Base-by-base conservation (phyloP, 2,888 invertebrate species). In the Eristalis tenax region DNA sequence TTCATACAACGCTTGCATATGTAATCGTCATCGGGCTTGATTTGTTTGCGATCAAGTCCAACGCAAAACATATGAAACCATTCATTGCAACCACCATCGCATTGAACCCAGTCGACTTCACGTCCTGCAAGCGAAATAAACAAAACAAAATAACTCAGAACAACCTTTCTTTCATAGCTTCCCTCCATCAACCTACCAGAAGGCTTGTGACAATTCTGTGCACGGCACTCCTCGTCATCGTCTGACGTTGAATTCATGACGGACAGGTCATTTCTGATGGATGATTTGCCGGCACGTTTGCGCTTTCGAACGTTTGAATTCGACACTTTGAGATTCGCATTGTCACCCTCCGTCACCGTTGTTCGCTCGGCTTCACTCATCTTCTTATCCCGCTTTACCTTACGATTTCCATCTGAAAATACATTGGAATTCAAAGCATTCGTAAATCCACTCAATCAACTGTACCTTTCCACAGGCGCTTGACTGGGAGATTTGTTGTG, bases 41-140 rank as follows among this genome's bases (percentile, higher is more conserved):
- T 95, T 89, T 98, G 96, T 88, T 95, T 95, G 64, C 96, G 96
- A 81, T 96, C 95, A 15, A 99, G 94, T 0, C 98, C 99, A 23
- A 99, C 97, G 93, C 99, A 99, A 90, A 97, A 96, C 95, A 98
- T 96, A 94, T 99, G 99, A 94, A 98, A 99, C 99, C 99, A 99
- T 91, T 96, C 96, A 91, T 98, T 97, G 94, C 99, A 99, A 59
- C 97, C 97, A 15, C 97, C 97, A 93, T 99, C 99, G 94, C 99
- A 99, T 91, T 98, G 98, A 83, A 99, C 98, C 99, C 99, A 99
- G 93, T 98, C 97, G 38, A 99, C 98, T 92, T 97, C 96, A 75
- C 97, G 96, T 81, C 97, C 98, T 95, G 8, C 23, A 69, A 40
- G 1, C n/a, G 66, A 32, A 6, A 88, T 73, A 73, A 71, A 65